Percentiles rank a stretch among this genome's conserved stretches.
These are phyloP conservation scores for Erynnis tages DNA, from an alignment of 2,888 invertebrate genomes.

Conservation along the genomic window DNA sequence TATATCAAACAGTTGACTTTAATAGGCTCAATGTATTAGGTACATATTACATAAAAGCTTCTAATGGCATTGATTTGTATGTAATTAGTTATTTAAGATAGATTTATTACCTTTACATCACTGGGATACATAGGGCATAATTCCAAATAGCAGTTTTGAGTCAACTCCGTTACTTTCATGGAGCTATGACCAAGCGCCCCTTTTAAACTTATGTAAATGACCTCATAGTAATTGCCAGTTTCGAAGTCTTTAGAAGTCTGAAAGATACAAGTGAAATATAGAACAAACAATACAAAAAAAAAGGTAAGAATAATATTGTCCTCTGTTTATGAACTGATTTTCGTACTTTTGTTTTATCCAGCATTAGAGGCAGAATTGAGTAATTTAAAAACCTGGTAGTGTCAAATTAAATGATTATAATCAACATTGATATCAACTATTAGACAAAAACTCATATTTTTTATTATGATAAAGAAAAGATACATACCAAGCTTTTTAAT, in stretches of 20 bases:
- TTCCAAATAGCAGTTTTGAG: conserved; percentile 48
- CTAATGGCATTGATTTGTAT: background rate
- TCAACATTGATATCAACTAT: too few species aligned
- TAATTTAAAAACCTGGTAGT: too few species aligned
- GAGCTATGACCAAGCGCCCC: conserved; percentile 54
- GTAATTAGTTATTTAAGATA: background rate
- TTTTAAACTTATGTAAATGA: conserved; percentile 54
- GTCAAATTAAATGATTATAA: too few species aligned
- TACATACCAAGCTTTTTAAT: conserved; percentile 58
- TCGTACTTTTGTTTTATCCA: too few species aligned
- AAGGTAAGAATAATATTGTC: too few species aligned
- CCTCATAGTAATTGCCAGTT: conserved; percentile 69
- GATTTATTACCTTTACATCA: conserved; percentile 48
- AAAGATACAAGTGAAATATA: conserved; percentile 15
- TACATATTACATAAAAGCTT: too few species aligned
- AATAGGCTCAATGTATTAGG: too few species aligned
- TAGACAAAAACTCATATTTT: too few species aligned
- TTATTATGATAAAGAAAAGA: background rate
- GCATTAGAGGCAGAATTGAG: too few species aligned
- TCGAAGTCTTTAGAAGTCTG: conserved; percentile 45
- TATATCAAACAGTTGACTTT: too few species aligned
- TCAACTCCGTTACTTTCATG: conserved; percentile 49
- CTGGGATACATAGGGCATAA: conserved; percentile 50
- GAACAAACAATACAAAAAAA: too few species aligned
- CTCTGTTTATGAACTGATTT: too few species aligned